Evolutionary conservation across 2,888 invertebrate species (phyloP), one percentile per base, ranked within the genome.

Genomic region (Microdon myrmicae): DNA sequence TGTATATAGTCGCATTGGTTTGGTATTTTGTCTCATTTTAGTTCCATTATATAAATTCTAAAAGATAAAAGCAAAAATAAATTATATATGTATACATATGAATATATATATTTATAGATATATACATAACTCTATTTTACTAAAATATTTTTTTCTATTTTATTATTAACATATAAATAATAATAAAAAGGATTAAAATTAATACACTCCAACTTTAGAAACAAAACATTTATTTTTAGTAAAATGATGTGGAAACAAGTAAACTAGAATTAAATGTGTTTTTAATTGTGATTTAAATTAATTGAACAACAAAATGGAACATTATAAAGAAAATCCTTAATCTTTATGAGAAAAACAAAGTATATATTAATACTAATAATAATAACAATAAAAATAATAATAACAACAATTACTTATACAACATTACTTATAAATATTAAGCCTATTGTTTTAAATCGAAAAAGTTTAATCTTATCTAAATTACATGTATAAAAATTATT

Each of bases 231-330:
- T n/a, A n/a, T n/a, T n/a, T n/a, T n/a, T n/a, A 23, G 39, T 43
- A 44, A 29, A 59, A 45, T 28, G 17, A 35, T 19, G 53, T 59
- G 48, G 41, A 51, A 53, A 64, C 39, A 58, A 64, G 47, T 51
- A 64, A 64, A 64, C 64, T 64, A 64, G 53, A 64, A 58, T 45
- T 64, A 64, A 64, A 64, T 64, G 64, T 64, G 53, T 64, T 64
- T n/a, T 64, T 64, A 64, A 64, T 64, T 64, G 64, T 64, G 64
- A 64, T 64, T 64, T 58, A 64, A 64, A 64, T 64, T 64, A 64
- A 64, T 64, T 56, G 45, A 64, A 49, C 25, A 47, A 47, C 54
- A 32, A 23, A 17, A 39, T 51, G 56, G 58, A 47, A 51, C 37
- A 45, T 64, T 55, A 55, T 39, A n/a, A n/a, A n/a, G n/a, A 47